These are phyloP conservation scores for Cryptosula pallasiana DNA, from an alignment of 2,888 invertebrate species.

Conservation along the genomic window DNA sequence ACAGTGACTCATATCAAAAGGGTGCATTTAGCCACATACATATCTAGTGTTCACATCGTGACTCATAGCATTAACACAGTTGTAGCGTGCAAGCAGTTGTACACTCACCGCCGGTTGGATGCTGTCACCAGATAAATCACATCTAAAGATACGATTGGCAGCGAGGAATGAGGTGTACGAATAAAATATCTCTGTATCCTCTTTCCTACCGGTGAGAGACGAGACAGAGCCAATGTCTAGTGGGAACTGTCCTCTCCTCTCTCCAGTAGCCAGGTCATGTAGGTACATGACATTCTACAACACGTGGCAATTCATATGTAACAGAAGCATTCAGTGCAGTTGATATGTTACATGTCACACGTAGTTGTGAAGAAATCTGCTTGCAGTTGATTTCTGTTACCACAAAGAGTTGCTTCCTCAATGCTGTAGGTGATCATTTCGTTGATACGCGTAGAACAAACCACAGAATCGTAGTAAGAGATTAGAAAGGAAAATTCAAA, in stretches of 20 bases:
- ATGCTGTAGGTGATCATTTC: too few species aligned
- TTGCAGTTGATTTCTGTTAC: too few species aligned
- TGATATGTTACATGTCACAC: background rate
- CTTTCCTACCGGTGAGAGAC: slow-evolving; percentile 77
- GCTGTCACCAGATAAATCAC: slow-evolving; percentile 64
- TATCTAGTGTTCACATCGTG: too few species aligned
- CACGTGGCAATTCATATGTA: background rate
- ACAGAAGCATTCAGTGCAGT: background rate
- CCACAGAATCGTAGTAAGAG: too few species aligned
- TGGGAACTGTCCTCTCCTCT: slow-evolving; percentile 67
- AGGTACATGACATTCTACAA: slow-evolving; percentile 75
- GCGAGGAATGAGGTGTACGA: slow-evolving; percentile 88
- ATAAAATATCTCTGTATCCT: slow-evolving; percentile 84
- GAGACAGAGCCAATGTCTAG: slow-evolving; percentile 81
- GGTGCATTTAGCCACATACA: too few species aligned
- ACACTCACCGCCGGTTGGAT: slow-evolving; percentile 61
- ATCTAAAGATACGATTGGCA: slow-evolving; percentile 79
- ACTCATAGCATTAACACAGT: too few species aligned
- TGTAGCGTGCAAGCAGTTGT: too few species aligned
- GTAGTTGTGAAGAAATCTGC: too few species aligned
- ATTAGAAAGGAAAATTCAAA: too few species aligned
- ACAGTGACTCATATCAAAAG: too few species aligned
- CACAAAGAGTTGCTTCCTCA: too few species aligned
- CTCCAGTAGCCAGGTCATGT: slow-evolving; percentile 68
- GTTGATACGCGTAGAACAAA: too few species aligned